A percentile compares a stretch with the other conserved stretches of the same genome.
Evolutionary conservation across 2,797 vertebrate genomes (phyloP).

Genomic region (Pipistrellus pipistrellus): DNA sequence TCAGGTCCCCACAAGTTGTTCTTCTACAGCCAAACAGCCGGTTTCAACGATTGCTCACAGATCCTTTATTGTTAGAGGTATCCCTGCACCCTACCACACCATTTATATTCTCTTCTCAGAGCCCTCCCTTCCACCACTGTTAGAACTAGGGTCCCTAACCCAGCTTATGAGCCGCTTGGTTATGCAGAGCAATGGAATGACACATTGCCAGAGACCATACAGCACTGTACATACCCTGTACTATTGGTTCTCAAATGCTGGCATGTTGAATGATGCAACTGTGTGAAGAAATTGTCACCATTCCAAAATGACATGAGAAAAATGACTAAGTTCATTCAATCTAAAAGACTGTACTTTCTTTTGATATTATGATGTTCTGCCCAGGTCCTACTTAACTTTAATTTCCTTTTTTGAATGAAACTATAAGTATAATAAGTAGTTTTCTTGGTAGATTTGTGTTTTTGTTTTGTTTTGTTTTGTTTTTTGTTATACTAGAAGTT

Average conservation of each 20-base stretch:
- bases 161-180: neutral
- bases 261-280: neutral
- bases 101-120: neutral
- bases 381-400: neutral
- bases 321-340: neutral
- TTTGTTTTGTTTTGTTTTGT: neutral
- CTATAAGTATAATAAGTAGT: neutral
- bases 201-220: neutral
- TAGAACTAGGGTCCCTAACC: neutral
- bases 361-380: neutral
- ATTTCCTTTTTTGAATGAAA: constrained; percentile 11
- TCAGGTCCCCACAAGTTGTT: neutral
- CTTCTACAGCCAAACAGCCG: neutral
- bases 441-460: neutral
- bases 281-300: neutral
- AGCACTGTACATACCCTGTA: neutral
- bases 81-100: neutral
- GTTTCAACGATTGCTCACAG: neutral
- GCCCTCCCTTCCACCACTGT: neutral
- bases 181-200: neutral
- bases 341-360: neutral
- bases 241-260: neutral
- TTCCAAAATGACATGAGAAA: neutral
- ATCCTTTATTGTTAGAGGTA: neutral
- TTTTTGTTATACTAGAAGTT: constrained; percentile 10